Evolutionary conservation across 2,797 vertebrate genomes (phyloP), one percentile per base, ranked within the genome.

Genomic region (Malacoraja senta): DNA sequence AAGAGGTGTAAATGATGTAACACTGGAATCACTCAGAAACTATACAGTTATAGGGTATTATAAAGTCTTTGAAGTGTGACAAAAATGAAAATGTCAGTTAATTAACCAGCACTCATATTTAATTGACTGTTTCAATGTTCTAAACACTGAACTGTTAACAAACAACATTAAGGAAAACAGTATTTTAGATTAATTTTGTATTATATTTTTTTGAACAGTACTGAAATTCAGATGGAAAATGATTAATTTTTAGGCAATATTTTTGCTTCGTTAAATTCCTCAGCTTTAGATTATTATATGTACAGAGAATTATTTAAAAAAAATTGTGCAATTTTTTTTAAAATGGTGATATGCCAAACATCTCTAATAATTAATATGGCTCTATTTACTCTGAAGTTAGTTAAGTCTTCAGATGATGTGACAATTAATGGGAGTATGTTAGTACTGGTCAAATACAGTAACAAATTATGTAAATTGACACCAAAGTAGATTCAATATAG

Each of bases 11-110:
- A 74, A 91, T 92, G 90, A 92, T 92, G 90, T 74, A 92, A 76
- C 90, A 92, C 13, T 76, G 44, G 76, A 76, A 72, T 92, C 38
- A 76, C 53, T 53, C 71, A 92, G 68, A 76, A 92, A 92, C 65
- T 76, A 71, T 71, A 76, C 38, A 76, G 90, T 92, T 44, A 92
- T 32, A 92, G 38, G 44, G 72, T 76, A 92, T 92, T 92, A 92
- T 76, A 76, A 53, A 92, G 68, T 92, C 90, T 92, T 76, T 92
- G 90, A 92, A 92, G 90, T 76, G 71, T 92, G 65, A 92, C 90
- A 92, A 92, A 92, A 76, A 74, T 53, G 71, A 92, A 76, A 92
- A 92, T 92, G 90, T 92, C 90, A 92, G 71, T 92, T 92, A 92
- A 92, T 92, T 92, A 92, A 92, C 90, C 90, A 92, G 71, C 7